Percentiles rank a stretch among this genome's conserved stretches.
These are phyloP conservation scores for Nothura maculosa DNA, from an alignment of 2,797 vertebrate species.

Conservation along the genomic window DNA sequence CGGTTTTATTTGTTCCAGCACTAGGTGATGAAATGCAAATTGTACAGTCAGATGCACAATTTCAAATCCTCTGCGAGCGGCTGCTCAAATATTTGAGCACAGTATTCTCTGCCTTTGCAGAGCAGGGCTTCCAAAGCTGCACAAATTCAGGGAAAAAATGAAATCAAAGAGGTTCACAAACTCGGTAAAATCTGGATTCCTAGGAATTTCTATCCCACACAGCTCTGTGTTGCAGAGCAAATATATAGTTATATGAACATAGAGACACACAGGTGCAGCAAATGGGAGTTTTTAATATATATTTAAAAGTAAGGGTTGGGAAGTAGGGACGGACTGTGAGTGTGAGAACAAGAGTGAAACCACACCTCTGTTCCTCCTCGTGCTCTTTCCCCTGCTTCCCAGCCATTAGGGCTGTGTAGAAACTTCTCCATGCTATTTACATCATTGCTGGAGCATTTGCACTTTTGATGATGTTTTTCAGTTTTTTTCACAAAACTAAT, in stretches of 20 bases:
- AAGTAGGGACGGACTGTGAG: background rate
- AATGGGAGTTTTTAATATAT: conserved; percentile 16
- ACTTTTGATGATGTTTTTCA: conserved; percentile 4
- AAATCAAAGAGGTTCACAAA: background rate
- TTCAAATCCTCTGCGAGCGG: conserved; percentile 30
- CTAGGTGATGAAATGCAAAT: conserved; percentile 66
- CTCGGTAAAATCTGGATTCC: background rate
- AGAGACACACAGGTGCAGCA: background rate
- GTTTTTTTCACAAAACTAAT: background rate
- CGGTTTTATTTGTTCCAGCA: conserved; percentile 56
- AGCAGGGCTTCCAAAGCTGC: background rate
- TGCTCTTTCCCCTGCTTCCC: background rate
- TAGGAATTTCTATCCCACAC: background rate
- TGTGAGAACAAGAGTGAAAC: background rate
- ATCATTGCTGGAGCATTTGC: background rate
- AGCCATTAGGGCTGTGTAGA: background rate
- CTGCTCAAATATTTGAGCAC: background rate
- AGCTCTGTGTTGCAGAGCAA: background rate
- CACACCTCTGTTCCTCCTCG: conserved; percentile 19
- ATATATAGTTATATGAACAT: background rate
- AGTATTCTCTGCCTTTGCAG: background rate
- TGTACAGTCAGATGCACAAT: conserved; percentile 33
- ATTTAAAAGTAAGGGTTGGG: conserved; percentile 51
- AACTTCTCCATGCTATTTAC: background rate
- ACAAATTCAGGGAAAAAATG: background rate